phyloP scores from a whole-genome alignment of 2,113 vertebrate genomes.

The Muntiacus reevesi region DNA sequence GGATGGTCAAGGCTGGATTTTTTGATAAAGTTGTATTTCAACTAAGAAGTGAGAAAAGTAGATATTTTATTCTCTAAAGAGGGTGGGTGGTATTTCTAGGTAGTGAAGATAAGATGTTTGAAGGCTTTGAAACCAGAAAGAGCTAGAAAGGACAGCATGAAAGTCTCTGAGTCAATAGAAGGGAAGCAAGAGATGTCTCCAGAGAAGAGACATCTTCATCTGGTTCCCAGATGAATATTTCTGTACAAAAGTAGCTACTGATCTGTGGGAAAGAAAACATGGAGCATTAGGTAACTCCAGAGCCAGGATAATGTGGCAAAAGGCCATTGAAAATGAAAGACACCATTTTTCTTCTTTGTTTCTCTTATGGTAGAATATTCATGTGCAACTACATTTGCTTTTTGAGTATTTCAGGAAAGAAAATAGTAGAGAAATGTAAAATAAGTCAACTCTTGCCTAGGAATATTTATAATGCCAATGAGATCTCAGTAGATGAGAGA shows the following conservation, averaged over 20 bases:
- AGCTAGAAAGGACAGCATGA: not conserved
- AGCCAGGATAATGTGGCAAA: not conserved
- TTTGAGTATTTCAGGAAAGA: constrained; percentile 17
- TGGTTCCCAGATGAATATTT: not conserved
- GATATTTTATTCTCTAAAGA: not conserved
- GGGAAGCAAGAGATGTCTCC: not conserved
- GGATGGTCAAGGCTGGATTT: not conserved
- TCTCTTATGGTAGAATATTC: constrained; percentile 38
- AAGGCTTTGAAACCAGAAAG: not conserved
- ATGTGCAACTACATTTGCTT: not conserved
- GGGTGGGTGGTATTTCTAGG: fast-evolving
- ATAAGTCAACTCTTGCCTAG: constrained; percentile 1
- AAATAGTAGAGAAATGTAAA: constrained; percentile 25
- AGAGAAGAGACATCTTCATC: not conserved
- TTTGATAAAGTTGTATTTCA: not conserved
- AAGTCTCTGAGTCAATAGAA: not conserved
- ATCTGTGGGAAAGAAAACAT: not conserved
- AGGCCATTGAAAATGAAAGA: not conserved
- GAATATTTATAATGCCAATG: not conserved
- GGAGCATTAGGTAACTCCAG: not conserved
- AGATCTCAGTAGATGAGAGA: not conserved
- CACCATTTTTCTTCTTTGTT: not conserved
- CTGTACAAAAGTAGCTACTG: not conserved
- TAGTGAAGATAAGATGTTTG: not conserved
- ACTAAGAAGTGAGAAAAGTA: not conserved